Base-by-base conservation (phyloP, 2,113 vertebrate species). In the Neolamprologus sp. region DNA sequence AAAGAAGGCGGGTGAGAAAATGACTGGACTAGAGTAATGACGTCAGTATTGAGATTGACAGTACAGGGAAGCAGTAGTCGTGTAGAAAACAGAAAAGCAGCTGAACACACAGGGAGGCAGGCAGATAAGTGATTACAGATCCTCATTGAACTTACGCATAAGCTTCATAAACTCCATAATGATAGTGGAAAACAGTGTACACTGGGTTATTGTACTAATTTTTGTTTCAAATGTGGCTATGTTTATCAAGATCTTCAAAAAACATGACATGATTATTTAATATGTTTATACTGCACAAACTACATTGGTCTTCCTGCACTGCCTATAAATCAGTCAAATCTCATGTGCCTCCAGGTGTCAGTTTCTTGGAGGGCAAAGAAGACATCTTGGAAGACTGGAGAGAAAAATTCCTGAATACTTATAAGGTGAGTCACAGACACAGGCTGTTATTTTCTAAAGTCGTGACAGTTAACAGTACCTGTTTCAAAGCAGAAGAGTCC, bases 331-430 rank as follows among this genome's bases (percentile, higher is more conserved):
- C 9, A 51, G n/a, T 37, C 35, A 65, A 37, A 57, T 35, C 19
- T 35, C 37, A 7, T 79, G 14, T 91, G 55, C 89, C 73, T 86
- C 21, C 89, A 98, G 98, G 97, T 79, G 96, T 99, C 95, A 98
- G 97, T 90, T 89, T 98, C 84, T 94, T 98, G 63, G 97, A 98
- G 88, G 96, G 90, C 40, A 97, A 98, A 94, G 97, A 98, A 5
- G 97, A 98, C 90, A 94, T 98, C 89, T 94, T 97, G 83, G 95
- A 97, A 84, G 98, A 98, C 93, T 97, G 98, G 95, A 97, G 93
- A 85, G 95, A 97, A 58, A 99, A 98, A 92, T 98, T 98, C 89
- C 95, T 98, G 92, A 98, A 98, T 63, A 98, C 98, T 0, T 98
- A 98, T 54, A 97, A 97, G 97, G 98, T 98, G 92, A 97, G 96